phyloP scores from a whole-genome alignment of 2,888 invertebrate species.

The Phalangium opilio region DNA sequence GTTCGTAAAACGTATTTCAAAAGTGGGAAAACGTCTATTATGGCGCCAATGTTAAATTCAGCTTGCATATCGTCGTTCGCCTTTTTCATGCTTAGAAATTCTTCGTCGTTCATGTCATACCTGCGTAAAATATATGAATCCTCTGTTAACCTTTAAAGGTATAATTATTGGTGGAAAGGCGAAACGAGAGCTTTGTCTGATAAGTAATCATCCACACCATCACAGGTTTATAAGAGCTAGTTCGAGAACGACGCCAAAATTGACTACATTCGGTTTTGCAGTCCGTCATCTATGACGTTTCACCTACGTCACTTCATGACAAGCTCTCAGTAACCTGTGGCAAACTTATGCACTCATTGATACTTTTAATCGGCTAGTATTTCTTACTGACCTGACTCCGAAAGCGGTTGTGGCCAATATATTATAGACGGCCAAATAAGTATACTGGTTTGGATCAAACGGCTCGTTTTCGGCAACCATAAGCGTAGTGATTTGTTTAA shows the following conservation, averaged over 20 bases:
- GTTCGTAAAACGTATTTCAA: background rate
- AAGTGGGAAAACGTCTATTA: background rate
- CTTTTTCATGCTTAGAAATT: background rate
- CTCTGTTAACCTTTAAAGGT: too few relatives aligned
- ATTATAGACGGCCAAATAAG: background rate
- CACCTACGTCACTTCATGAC: too few relatives aligned
- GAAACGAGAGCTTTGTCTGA: too few relatives aligned
- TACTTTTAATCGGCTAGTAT: too few relatives aligned
- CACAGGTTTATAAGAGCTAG: too few relatives aligned
- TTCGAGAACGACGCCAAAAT: too few relatives aligned
- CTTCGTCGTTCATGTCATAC: background rate
- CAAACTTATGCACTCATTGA: too few relatives aligned
- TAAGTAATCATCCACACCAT: too few relatives aligned
- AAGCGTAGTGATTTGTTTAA: background rate
- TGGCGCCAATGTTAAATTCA: background rate
- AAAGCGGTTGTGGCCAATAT: slow-evolving; percentile 3
- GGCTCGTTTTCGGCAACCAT: background rate
- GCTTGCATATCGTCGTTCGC: background rate
- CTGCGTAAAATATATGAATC: background rate
- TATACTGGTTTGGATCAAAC: slow-evolving; percentile 1
- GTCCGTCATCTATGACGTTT: too few relatives aligned
- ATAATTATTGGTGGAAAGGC: too few relatives aligned
- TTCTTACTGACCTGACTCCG: slow-evolving; percentile 4
- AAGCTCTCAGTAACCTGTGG: too few relatives aligned
- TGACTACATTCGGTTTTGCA: too few relatives aligned